Evolutionary conservation across 2,797 vertebrate genomes (phyloP), one percentile per base, ranked within the genome.

Genomic region (Rhinoraja longicauda): DNA sequence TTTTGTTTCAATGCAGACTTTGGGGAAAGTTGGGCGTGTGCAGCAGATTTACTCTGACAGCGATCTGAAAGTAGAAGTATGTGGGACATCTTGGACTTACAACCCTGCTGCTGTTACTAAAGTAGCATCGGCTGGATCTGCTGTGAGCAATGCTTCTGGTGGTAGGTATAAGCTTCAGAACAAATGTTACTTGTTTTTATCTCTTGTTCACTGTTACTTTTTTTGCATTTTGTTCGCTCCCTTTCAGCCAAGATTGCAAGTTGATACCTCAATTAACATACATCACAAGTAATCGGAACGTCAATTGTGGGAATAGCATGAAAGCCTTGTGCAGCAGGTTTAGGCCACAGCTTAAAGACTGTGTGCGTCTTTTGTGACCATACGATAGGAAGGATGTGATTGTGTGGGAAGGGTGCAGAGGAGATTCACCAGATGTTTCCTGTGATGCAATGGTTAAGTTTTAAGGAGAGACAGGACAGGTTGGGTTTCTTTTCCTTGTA

Each of bases 41-140:
- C 99, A 99, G 94, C 99, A 99, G 96, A 99, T 99, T 95, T 99
- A 99, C 96, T 99, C 98, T 79, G 99, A 99, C 97, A 99, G 98
- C 17, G 99, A 99, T 95, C 96, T 99, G 95, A 99, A 99, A 95
- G 99, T 99, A 62, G 99, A 99, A 95, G 99, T 99, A 94, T 99
- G 99, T 94, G 99, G 99, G 93, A 99, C 99, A 7, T 99, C 99
- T 92, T 99, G 99, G 99, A 99, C 99, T 0, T 99, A 99, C 93
- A 99, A 99, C 95, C 99, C 99, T 57, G 98, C 98, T 75, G 99
- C 99, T 94, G 99, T 99, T 95, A 99, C 99, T 0, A 99, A 99
- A 95, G 99, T 99, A 86, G 98, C 99, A 75, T 98, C 99, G 81
- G 97, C 98, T 70, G 98, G 98, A 94, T 99, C 99, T 4, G 97